Percentiles rank a stretch among this genome's conserved stretches.
Evolutionary conservation across 2,113 vertebrate genomes (phyloP).

Genomic region (Campylomormyrus tamandua): DNA sequence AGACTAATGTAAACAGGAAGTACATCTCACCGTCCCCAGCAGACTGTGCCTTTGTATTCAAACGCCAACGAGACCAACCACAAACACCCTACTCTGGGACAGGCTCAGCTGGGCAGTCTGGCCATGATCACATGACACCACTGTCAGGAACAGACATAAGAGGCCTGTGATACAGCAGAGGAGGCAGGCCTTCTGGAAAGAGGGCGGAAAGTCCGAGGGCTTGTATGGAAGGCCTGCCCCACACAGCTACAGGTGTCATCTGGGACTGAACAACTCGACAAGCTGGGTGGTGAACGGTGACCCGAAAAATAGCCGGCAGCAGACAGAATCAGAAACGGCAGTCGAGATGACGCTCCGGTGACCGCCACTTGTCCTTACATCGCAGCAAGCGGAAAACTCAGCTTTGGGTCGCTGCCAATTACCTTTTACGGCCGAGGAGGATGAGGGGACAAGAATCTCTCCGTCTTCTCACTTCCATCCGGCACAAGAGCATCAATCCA

Average conservation of each 20-base stretch:
- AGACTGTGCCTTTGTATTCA: not conserved
- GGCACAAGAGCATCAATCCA: not conserved
- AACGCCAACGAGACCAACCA: not conserved
- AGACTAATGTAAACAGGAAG: not conserved
- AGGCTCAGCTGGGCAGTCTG: not conserved
- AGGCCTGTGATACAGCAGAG: not conserved
- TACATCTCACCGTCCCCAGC: not conserved
- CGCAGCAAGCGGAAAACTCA: not conserved
- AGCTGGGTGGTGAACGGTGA: not conserved
- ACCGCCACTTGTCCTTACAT: not conserved
- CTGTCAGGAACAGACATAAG: not conserved
- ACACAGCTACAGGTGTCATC: not conserved
- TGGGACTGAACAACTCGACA: not conserved
- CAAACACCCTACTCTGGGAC: not conserved
- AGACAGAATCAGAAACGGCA: not conserved
- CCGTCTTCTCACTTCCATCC: not conserved
- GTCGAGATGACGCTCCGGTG: too few relatives aligned
- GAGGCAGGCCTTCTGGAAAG: not conserved
- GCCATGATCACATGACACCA: too few relatives aligned
- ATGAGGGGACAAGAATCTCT: not conserved
- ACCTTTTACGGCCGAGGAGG: not conserved
- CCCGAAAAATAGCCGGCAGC: not conserved
- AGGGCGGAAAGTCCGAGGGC: not conserved
- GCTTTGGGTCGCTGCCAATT: not conserved
- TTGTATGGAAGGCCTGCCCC: not conserved